Evolutionary conservation across 1,140 invertebrate genomes (phyloP).

Genomic region (Ceratitis capitata): DNA sequence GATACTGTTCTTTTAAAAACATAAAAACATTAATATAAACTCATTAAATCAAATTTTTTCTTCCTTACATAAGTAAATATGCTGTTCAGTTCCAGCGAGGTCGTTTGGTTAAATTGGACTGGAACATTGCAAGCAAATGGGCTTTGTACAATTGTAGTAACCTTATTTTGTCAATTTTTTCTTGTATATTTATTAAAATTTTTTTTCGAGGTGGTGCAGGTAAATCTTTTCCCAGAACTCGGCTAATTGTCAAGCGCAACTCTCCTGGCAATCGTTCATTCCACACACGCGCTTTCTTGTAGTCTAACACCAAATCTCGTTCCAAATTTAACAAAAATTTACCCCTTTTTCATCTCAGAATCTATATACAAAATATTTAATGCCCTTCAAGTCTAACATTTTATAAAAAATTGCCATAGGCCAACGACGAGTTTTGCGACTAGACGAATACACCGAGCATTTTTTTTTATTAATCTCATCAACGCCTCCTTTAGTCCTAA

Average conservation of each 20-base stretch:
- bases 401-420: conserved; percentile 55
- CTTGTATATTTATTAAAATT: conserved; percentile 46
- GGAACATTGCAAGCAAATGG: conserved; percentile 47
- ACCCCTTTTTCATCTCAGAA: neutral
- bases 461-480: conserved; percentile 60
- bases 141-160: conserved; percentile 47
- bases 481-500: conserved; percentile 66
- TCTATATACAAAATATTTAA: neutral
- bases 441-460: conserved; percentile 42
- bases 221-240: neutral
- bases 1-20: no score
- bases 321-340: neutral
- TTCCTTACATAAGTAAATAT: no score
- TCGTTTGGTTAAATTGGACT: no score
- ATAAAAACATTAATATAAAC: no score
- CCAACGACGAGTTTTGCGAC: conserved; percentile 52
- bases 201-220: conserved; percentile 19
- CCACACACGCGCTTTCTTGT: neutral
- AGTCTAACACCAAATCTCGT: neutral
- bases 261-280: neutral
- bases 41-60: no score
- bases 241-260: neutral
- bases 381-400: conserved; percentile 48
- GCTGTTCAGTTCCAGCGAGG: no score
- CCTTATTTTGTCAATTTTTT: conserved; percentile 45